Evolutionary conservation across 2,888 invertebrate species (phyloP).

Genomic region (Gonocerus acuteangulatus): DNA sequence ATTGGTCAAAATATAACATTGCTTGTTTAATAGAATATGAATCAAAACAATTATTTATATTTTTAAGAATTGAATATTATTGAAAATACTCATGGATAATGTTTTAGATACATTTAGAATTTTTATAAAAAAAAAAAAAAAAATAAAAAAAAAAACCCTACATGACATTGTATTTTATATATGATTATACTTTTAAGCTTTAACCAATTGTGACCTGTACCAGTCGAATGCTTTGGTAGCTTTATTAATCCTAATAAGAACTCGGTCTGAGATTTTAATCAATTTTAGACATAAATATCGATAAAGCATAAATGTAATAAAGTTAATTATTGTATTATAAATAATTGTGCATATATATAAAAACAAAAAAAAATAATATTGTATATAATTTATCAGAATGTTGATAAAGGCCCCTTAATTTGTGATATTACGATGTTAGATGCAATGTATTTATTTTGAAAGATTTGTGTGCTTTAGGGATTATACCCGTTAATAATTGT

Average conservation of each 20-base stretch:
- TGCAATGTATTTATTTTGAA: slow-evolving; percentile 14
- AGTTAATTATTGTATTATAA: background rate
- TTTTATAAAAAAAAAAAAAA: background rate
- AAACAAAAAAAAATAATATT: slow-evolving; percentile 5
- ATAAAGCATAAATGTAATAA: too few species aligned
- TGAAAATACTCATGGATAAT: background rate
- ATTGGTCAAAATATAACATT: background rate
- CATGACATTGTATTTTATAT: background rate
- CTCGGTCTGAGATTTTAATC: background rate
- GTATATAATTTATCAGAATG: slow-evolving; percentile 10
- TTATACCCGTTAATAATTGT: background rate
- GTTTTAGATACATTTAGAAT: background rate
- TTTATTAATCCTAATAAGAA: slow-evolving; percentile 25
- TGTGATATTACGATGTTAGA: slow-evolving; percentile 19
- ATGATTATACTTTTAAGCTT: slow-evolving; percentile 2
- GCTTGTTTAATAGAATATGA: slow-evolving; percentile 12
- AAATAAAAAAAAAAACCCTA: too few species aligned
- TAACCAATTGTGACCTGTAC: slow-evolving; percentile 1
- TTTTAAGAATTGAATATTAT: background rate
- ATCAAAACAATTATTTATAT: background rate
- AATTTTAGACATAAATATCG: too few species aligned
- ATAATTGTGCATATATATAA: slow-evolving; percentile 9
- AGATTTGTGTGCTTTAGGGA: slow-evolving; percentile 11
- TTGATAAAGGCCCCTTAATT: slow-evolving; percentile 13
- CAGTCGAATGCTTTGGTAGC: slow-evolving; percentile 30